Evolutionary conservation across 2,888 invertebrate genomes (phyloP).

Genomic region (Acronicta leporina): DNA sequence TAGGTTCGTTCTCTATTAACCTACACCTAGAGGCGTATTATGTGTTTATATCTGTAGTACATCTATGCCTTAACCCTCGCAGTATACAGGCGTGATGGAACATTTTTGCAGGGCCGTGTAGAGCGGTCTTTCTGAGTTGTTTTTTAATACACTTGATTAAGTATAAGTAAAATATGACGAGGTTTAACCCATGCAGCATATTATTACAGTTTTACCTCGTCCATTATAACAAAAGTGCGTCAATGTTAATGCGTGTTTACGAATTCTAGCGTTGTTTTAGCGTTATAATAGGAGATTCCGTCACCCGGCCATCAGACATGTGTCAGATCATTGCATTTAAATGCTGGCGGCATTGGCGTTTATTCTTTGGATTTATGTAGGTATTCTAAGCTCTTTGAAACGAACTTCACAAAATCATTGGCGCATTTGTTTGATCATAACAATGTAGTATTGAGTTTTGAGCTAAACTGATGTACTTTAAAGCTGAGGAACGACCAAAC

Average conservation of each 20-base stretch:
- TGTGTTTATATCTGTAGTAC: too few relatives aligned
- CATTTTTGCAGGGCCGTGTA: not conserved
- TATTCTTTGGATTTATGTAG: too few relatives aligned
- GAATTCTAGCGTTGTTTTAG: constrained; percentile 28
- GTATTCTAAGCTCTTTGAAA: too few relatives aligned
- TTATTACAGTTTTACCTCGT: constrained; percentile 8
- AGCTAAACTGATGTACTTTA: constrained; percentile 8
- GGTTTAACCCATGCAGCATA: constrained; percentile 11
- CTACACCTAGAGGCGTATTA: too few relatives aligned
- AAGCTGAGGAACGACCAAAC: not conserved
- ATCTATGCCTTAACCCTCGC: too few relatives aligned
- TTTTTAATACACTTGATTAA: not conserved
- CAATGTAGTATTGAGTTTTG: too few relatives aligned
- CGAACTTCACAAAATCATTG: too few relatives aligned
- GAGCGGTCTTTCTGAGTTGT: not conserved
- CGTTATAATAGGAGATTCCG: constrained; percentile 29
- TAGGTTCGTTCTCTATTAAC: too few relatives aligned
- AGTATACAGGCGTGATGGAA: too few relatives aligned
- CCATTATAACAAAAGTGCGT: constrained; percentile 27
- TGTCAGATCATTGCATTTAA: constrained; percentile 14
- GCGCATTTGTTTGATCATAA: too few relatives aligned
- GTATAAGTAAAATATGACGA: constrained; percentile 5
- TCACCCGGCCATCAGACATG: constrained; percentile 17
- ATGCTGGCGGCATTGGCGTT: too few relatives aligned
- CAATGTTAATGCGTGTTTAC: constrained; percentile 37